Evolutionary conservation across 2,888 invertebrate species (phyloP).

Genomic region (Harpagoxenus sublaevis): DNA sequence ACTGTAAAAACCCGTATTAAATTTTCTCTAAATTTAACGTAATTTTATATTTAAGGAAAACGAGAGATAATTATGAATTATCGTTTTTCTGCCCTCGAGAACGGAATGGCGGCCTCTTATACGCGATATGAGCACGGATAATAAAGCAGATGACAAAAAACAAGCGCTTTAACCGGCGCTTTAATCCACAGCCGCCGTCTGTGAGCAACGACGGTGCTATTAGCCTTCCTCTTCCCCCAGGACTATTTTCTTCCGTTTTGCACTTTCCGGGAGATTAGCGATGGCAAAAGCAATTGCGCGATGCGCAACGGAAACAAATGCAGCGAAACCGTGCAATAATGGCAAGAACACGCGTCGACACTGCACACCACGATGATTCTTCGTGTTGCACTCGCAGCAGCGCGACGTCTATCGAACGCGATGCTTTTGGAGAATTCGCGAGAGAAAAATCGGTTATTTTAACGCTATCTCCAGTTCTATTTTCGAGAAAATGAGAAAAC

Average conservation of each 20-base stretch:
- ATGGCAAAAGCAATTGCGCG: slow-evolving; percentile 50
- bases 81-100: slow-evolving; percentile 4
- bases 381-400: slow-evolving; percentile 10
- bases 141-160: slow-evolving; percentile 53
- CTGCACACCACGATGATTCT: not conserved
- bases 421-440: slow-evolving; percentile 6
- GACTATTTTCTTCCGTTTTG: slow-evolving; percentile 49
- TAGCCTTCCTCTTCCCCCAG: slow-evolving; percentile 15
- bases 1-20: slow-evolving; percentile 6
- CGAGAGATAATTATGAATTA: slow-evolving; percentile 48
- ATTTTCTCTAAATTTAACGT: slow-evolving; percentile 28
- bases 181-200: slow-evolving; percentile 49
- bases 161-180: slow-evolving; percentile 39
- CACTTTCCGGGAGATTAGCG: slow-evolving; percentile 52
- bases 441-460: slow-evolving; percentile 28
- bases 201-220: slow-evolving; percentile 46
- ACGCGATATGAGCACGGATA: slow-evolving; percentile 50
- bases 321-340: slow-evolving; percentile 31
- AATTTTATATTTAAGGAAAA: slow-evolving; percentile 32
- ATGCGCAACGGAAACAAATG: slow-evolving; percentile 31
- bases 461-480: not conserved
- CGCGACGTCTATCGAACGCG: not conserved
- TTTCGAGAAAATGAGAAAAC: not conserved
- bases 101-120: slow-evolving; percentile 4
- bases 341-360: slow-evolving; percentile 13